These are phyloP conservation scores for Astur gentilis DNA, from an alignment of 2,113 vertebrate species.

Conservation along the genomic window DNA sequence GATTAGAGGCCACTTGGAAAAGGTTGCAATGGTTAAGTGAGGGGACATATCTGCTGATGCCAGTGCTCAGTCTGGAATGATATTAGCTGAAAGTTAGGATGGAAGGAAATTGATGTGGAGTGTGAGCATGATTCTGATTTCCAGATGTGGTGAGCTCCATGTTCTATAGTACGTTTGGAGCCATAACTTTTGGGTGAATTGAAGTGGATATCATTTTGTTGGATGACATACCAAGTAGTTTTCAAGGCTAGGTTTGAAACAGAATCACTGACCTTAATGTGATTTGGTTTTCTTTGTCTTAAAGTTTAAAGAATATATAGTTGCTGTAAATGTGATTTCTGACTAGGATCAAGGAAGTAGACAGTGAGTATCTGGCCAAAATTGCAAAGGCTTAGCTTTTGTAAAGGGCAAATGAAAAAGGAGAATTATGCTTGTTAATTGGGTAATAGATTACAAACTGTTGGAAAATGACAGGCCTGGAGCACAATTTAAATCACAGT, in stretches of 20 bases:
- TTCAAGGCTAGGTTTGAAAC: background rate
- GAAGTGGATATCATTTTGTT: background rate
- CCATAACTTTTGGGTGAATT: background rate
- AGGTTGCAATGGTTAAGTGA: background rate
- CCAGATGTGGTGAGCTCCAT: background rate
- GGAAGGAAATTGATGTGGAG: background rate
- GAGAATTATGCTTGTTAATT: background rate
- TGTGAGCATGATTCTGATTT: background rate
- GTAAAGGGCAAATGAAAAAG: background rate
- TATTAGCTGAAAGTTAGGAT: background rate
- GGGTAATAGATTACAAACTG: background rate
- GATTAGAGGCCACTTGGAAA: background rate
- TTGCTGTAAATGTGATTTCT: background rate
- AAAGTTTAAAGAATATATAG: background rate
- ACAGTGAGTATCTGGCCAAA: background rate
- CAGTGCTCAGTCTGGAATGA: background rate
- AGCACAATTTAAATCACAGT: background rate
- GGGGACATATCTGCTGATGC: background rate
- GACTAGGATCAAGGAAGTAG: background rate
- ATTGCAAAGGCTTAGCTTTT: background rate
- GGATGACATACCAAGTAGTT: background rate
- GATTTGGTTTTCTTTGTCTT: background rate
- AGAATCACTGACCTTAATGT: background rate
- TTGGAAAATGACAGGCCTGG: background rate
- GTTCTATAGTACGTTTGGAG: background rate